Base-by-base conservation (phyloP, 2,113 vertebrate genomes). In the Actenoides lindsayi region DNA sequence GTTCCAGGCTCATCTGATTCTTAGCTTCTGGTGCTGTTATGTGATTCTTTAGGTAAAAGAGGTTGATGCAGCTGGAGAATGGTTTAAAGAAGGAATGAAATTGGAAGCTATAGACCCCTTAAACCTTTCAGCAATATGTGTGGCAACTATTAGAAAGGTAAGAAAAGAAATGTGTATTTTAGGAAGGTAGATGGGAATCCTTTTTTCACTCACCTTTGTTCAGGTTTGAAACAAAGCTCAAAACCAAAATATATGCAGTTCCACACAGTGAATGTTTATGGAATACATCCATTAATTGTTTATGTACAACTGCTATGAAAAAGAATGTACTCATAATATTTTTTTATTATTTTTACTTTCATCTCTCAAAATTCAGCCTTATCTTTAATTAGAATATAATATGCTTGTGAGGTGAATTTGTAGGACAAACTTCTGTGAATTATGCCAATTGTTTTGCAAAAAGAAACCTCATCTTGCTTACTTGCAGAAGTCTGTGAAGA, bases 1-100 rank as follows among this genome's bases (percentile, higher is more conserved):
- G 18, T 69, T 87, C 21, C 33, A 64, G 23, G 23, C 39, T 83
- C 60, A 9, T 27, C 28, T 27, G 54, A 37, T 46, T 53, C 31
- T 94, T 24, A 62, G 41, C 90, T 73, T 90, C 46, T 98, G 73
- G 56, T 97, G 30, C 83, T 89, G 77, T 96, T 96, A 6, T 94
- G 50, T 97, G 79, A 93, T 94, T 95, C 37, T 97, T 69, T 79
- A 99, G 99, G 99, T 99, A 68, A 99, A 98, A 98, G 99, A 99
- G 90, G 98, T 99, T 96, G 99, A 99, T 77, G 98, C 99, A 97
- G 99, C 94, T 97, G 99, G 98, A 88, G 99, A 99, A 17, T 99
- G 99, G 99, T 99, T 99, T 98, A 99, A 98, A 98, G 99, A 99
- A 94, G 99, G 99, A 90, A 99, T 99, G 99, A 99, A 99, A 97